phyloP scores from a whole-genome alignment of 2,888 invertebrate genomes.

The Volucella inanis region DNA sequence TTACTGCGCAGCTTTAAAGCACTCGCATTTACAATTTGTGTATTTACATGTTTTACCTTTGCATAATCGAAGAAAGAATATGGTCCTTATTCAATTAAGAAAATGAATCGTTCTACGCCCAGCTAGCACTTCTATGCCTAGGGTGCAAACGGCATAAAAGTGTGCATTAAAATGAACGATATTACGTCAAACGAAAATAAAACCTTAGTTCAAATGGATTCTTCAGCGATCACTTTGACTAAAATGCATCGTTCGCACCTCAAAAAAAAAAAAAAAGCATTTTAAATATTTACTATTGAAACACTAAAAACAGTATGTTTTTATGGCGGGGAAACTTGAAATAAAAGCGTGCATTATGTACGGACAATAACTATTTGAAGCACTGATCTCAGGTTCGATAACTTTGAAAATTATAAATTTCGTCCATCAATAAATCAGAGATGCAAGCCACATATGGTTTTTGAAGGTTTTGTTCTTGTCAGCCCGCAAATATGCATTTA shows the following conservation, averaged over 20 bases:
- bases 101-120: conserved; percentile 45
- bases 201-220: background rate
- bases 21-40: background rate
- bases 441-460: too few relatives aligned
- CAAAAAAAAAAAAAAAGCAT: conserved; percentile 31
- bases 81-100: conserved; percentile 22
- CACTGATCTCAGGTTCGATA: background rate
- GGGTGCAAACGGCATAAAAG: conserved; percentile 24
- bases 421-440: too few relatives aligned
- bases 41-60: conserved; percentile 6
- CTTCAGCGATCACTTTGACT: background rate
- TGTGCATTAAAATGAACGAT: conserved; percentile 16
- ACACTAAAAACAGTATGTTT: conserved; percentile 40
- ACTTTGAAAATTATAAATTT: background rate
- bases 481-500: too few relatives aligned
- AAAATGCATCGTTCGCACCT: conserved; percentile 35
- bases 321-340: conserved; percentile 1
- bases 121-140: conserved; percentile 52
- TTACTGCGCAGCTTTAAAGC: background rate
- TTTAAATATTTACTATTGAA: conserved; percentile 38
- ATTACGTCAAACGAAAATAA: background rate
- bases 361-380: conserved; percentile 6
- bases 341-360: conserved; percentile 50
- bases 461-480: too few relatives aligned
- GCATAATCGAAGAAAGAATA: background rate